Evolutionary conservation across 2,888 invertebrate genomes (phyloP).

Genomic region (Chrysina gloriosa): DNA sequence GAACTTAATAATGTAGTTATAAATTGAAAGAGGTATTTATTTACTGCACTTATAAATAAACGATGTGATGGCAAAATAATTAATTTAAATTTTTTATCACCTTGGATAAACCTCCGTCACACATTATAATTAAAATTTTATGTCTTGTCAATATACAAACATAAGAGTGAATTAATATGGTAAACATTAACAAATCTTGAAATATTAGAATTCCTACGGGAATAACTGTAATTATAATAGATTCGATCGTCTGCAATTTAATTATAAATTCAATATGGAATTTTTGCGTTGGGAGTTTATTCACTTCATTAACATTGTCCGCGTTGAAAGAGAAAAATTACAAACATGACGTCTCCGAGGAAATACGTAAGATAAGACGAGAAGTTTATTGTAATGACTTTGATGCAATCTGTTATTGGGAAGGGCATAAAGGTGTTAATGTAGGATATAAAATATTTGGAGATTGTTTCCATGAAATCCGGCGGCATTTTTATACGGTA

Average conservation of each 20-base stretch:
- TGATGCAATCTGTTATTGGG: conserved; percentile 28
- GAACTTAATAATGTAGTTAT: too few relatives aligned
- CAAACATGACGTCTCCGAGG: conserved; percentile 6
- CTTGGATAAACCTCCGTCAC: neutral
- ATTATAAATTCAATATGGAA: conserved; percentile 24
- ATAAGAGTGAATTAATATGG: neutral
- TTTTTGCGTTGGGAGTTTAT: neutral
- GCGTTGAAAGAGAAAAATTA: conserved; percentile 15
- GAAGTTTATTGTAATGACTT: conserved; percentile 33
- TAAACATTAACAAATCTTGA: neutral
- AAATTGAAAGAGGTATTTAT: too few relatives aligned
- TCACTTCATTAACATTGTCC: conserved; percentile 3
- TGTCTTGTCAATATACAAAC: neutral
- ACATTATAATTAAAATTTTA: conserved; percentile 1
- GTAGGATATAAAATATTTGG: conserved; percentile 30
- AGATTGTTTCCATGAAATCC: conserved; percentile 27
- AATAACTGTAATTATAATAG: conserved; percentile 12
- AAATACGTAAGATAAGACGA: conserved; percentile 13
- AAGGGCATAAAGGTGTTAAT: conserved; percentile 20
- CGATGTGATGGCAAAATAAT: neutral
- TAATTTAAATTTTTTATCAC: conserved; percentile 1
- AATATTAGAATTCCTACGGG: conserved; percentile 1
- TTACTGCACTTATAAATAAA: neutral
- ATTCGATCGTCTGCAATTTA: neutral
- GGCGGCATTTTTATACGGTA: conserved; percentile 4